Evolutionary conservation across 2,888 invertebrate genomes (phyloP), one percentile per base, ranked within the genome.

Genomic region (Frankliniella fusca): DNA sequence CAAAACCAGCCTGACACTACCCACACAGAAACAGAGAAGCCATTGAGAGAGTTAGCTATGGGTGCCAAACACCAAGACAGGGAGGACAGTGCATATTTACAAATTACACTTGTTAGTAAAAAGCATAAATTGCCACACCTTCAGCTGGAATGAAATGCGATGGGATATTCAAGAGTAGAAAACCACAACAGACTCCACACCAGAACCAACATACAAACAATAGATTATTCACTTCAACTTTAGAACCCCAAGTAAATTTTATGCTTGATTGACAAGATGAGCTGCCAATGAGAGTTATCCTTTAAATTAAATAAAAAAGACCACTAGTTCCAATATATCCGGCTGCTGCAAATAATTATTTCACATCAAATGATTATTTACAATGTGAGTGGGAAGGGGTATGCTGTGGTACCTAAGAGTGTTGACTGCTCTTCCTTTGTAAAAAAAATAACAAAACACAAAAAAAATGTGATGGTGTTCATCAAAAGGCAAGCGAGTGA

Each of bases 11-110:
- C 48, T 18, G 80, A 81, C 20, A 70, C 70, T 70, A 70, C 70
- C 70, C 70, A 23, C 70, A 70, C 70, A 70, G 48, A 18, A 82
- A 76, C 70, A 81, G 82, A 84, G 81, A 83, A 82, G 83, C 23
- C 80, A 38, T 76, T 18, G 70, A 76, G 48, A 82, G 11, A 38
- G 80, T 83, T 82, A 81, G 48, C 23, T 38, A 48, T 27, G 61
- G 8, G 54, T 70, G 70, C 49, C 54, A 61, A 28, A 28, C 38
- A 80, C 80, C 70, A 70, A 54, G 18, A 70, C 23, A 5, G 23
- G 70, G 3, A 70, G 11, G 23, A 70, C 70, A 70, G 70, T 70
- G 70, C 70, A 23, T 70, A 70, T 70, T 23, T 70, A 70, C 70
- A 70, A 65, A 7, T 20, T 20, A 49, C 20, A 50, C 20, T 28